Base-by-base conservation (phyloP, 2,797 vertebrate species). In the Falco novaeseelandiae region DNA sequence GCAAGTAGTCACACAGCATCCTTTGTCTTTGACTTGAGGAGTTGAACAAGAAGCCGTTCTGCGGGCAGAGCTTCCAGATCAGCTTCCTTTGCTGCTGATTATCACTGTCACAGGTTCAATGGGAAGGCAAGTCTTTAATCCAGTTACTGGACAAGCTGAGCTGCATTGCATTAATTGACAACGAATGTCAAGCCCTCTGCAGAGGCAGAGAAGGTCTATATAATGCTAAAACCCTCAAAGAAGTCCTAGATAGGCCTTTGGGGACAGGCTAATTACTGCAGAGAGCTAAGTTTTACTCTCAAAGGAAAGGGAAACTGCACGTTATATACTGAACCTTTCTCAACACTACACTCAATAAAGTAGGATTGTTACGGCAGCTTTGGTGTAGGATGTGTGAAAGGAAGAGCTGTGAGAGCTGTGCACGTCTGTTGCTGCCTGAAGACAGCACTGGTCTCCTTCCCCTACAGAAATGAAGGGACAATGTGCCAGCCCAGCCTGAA, bases 121-220 rank as follows among this genome's bases (percentile, higher is more conserved):
- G 7, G 72, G 46, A 92, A 93, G 66, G 67, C 78, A 89, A 88
- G 65, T 58, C 89, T 96, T 97, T 95, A 89, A 96, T 94, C 89
- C 65, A 85, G 82, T 87, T 76, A 95, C 58, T 81, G 93, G 89
- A 90, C 84, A 95, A 93, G 65, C 90, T 83, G 89, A 89, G 79
- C 89, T 49, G 54, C 30, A n/a, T 1, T 78, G 76, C 80, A 61
- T 91, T 94, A 96, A 93, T 81, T 96, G 95, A 91, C 87, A 94
- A 94, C 4, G 14, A 65, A 94, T 82, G 93, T 95, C 95, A 95
- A 93, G 74, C 83, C 48, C 77, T 90, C 65, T 92, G 92, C n/a
- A 79, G 83, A 70, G 46, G 83, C 87, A 93, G 61, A 42, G 59
- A 83, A 90, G 66, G 89, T 85, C 87, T 92, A 18, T 26, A 62